A percentile compares a stretch with the other conserved stretches of the same genome.
Evolutionary conservation across 1,140 invertebrate genomes (phyloP).

Genomic region (Panulirus ornatus): DNA sequence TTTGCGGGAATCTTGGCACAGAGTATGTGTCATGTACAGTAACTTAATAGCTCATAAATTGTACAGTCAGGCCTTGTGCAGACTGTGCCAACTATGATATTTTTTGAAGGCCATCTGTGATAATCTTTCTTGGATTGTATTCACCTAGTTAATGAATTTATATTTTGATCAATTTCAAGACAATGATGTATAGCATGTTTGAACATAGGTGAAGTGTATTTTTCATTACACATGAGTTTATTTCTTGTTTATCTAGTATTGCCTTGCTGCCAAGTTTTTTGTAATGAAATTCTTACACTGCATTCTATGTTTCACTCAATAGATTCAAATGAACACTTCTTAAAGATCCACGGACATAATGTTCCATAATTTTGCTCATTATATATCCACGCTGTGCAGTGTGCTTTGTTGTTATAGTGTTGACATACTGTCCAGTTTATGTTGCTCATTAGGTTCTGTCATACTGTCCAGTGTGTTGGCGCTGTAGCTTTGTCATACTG

Average conservation of each 20-base stretch:
- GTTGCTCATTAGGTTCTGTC: constrained; percentile 15
- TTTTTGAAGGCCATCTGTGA: constrained; percentile 64
- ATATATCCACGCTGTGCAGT: background rate
- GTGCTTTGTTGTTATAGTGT: constrained; percentile 12
- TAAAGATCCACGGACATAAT: background rate
- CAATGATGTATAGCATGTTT: background rate
- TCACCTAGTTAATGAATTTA: constrained; percentile 24
- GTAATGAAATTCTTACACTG: background rate
- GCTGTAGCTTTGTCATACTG: constrained; percentile 15
- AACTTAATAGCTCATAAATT: constrained; percentile 31
- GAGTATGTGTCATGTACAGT: constrained; percentile 21
- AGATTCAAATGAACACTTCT: background rate
- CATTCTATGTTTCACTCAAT: background rate
- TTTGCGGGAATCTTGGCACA: constrained; percentile 43
- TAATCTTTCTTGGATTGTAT: constrained; percentile 34
- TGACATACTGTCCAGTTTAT: constrained; percentile 19
- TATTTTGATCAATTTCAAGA: background rate
- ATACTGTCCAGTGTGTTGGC: constrained; percentile 20
- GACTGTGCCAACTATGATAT: constrained; percentile 26
- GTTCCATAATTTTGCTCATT: constrained; percentile 1
- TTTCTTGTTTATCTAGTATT: background rate
- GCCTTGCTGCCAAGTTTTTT: background rate
- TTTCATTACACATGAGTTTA: background rate
- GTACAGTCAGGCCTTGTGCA: constrained; percentile 19
- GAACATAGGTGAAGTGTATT: constrained; percentile 6